Evolutionary conservation across 1,140 invertebrate genomes (phyloP).

Genomic region (Hesperophylax magnus): DNA sequence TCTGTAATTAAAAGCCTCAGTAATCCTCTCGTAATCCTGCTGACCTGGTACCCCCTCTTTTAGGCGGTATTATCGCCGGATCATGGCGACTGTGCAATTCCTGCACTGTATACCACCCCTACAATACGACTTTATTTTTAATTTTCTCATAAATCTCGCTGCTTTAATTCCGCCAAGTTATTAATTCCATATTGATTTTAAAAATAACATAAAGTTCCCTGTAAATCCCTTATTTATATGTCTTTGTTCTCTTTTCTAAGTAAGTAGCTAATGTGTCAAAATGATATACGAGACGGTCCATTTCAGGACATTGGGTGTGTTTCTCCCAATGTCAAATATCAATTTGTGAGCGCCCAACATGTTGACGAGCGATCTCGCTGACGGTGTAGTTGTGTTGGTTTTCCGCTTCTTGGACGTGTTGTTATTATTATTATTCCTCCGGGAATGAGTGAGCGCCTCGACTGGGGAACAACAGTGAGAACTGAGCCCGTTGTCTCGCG

Average conservation of each 20-base stretch:
- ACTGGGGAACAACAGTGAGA: too few species aligned
- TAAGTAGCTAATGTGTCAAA: neutral
- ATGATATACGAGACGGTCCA: neutral
- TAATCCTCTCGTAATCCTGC: constrained; percentile 15
- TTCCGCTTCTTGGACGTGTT: too few species aligned
- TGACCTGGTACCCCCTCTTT: constrained; percentile 6
- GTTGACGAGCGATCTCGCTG: constrained; percentile 6
- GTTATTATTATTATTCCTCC: too few species aligned
- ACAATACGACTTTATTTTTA: too few species aligned
- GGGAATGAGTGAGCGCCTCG: too few species aligned
- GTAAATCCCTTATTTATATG: too few species aligned
- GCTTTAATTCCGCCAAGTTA: too few species aligned
- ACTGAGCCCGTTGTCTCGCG: neutral
- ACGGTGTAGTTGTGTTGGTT: neutral
- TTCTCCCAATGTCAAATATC: neutral
- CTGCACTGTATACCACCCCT: too few species aligned
- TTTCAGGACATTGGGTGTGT: neutral
- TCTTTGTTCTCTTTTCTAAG: too few species aligned
- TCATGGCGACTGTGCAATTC: constrained; percentile 1
- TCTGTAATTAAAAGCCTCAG: neutral
- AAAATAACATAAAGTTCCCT: too few species aligned
- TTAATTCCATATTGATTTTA: too few species aligned
- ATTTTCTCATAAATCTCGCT: too few species aligned
- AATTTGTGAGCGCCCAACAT: neutral
- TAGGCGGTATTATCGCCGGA: neutral